Conservation (phyloP, 2,797 vertebrate genomes). For the Oceanodroma leucorhoa region DNA sequence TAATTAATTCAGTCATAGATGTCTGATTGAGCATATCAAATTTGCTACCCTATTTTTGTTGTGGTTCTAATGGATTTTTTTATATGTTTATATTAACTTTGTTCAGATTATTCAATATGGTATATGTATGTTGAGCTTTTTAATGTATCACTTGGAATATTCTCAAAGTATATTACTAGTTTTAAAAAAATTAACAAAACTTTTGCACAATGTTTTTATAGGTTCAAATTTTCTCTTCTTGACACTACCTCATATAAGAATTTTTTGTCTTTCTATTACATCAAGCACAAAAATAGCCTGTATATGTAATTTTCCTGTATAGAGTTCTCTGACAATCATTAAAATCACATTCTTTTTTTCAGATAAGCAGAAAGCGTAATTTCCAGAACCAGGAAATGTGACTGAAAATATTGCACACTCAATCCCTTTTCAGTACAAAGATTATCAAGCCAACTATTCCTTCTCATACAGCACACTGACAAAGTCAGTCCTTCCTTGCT, state of each 20-base stretch:
- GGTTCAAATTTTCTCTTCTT: neutral
- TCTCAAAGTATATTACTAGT: neutral
- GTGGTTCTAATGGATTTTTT: neutral
- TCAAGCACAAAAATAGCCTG: neutral
- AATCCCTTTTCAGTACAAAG: neutral
- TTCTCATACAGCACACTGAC: neutral
- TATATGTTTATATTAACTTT: constrained; percentile 6
- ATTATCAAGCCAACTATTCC: neutral
- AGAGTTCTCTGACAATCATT: neutral
- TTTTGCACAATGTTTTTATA: neutral
- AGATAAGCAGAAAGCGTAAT: neutral
- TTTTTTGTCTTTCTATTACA: neutral
- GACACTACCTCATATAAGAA: neutral
- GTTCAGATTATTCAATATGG: neutral
- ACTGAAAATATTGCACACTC: neutral
- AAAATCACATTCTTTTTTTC: neutral
- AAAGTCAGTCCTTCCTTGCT: neutral
- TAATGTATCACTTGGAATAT: constrained; percentile 11
- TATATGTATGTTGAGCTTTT: neutral
- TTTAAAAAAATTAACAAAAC: neutral
- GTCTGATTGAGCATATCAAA: constrained; percentile 14
- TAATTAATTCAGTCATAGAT: constrained; percentile 38
- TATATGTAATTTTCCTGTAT: neutral
- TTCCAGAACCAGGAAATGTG: neutral
- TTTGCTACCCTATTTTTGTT: constrained; percentile 22